phyloP scores from a whole-genome alignment of 2,888 invertebrate genomes.

The Heliconius charithonia region DNA sequence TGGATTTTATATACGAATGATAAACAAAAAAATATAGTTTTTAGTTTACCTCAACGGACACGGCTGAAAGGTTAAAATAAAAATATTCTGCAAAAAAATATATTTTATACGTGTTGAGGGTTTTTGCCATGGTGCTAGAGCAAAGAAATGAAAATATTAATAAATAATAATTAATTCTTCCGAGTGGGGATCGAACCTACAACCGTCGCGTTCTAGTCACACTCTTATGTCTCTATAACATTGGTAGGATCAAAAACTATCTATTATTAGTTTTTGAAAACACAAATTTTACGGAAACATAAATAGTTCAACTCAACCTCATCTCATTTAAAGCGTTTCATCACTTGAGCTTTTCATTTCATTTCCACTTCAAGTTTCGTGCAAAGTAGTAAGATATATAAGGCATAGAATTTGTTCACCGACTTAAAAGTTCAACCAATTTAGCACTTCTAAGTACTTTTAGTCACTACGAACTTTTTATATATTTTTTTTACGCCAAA shows the following conservation, averaged over 20 bases:
- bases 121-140: no score
- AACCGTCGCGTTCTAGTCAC: no score
- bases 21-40: neutral
- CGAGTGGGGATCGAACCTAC: no score
- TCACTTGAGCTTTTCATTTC: constrained; percentile 47
- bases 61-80: neutral
- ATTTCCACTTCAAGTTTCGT: constrained; percentile 43
- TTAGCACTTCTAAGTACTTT: constrained; percentile 31
- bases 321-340: constrained; percentile 46
- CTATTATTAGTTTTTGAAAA: no score
- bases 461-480: neutral
- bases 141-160: no score
- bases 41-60: neutral
- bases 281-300: neutral
- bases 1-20: neutral
- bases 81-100: no score
- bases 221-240: no score
- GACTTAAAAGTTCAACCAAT: constrained; percentile 28
- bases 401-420: constrained; percentile 35
- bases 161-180: no score
- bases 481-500: neutral
- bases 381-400: constrained; percentile 32
- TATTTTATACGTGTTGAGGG: no score
- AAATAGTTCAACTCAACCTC: constrained; percentile 29
- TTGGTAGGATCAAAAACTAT: no score